These are phyloP conservation scores for Sminthopsis crassicaudata DNA, from an alignment of 2,113 vertebrate genomes.

Conservation along the genomic window DNA sequence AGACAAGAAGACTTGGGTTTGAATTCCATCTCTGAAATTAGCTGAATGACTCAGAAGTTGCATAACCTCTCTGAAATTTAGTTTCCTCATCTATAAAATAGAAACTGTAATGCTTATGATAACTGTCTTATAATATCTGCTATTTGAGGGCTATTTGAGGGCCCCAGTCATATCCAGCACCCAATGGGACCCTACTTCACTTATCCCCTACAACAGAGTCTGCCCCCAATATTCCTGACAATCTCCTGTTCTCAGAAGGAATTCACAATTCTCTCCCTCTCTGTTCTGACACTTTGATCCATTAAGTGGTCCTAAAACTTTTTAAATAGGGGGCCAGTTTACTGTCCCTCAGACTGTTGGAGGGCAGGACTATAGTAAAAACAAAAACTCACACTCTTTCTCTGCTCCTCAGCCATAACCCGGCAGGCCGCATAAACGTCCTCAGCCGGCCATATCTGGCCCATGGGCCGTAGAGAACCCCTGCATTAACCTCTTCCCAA, in stretches of 20 bases:
- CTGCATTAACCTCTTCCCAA: no score
- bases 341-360: no score
- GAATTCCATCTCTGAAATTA: neutral
- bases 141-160: neutral
- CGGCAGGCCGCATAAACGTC: no score
- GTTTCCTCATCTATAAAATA: neutral
- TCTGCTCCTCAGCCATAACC: no score
- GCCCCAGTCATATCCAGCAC: neutral
- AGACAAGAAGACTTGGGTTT: neutral
- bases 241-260: neutral
- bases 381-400: no score
- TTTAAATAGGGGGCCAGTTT: no score
- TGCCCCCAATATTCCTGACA: neutral
- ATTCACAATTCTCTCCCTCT: neutral
- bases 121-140: neutral
- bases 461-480: no score
- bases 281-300: neutral
- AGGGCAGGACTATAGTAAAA: no score
- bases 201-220: neutral
- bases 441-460: no score
- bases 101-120: neutral
- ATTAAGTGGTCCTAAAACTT: no score
- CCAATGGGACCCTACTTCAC: neutral
- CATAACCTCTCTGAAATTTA: neutral
- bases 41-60: neutral